Evolutionary conservation across 2,888 invertebrate genomes (phyloP).

Genomic region (Drosophila demipolita): DNA sequence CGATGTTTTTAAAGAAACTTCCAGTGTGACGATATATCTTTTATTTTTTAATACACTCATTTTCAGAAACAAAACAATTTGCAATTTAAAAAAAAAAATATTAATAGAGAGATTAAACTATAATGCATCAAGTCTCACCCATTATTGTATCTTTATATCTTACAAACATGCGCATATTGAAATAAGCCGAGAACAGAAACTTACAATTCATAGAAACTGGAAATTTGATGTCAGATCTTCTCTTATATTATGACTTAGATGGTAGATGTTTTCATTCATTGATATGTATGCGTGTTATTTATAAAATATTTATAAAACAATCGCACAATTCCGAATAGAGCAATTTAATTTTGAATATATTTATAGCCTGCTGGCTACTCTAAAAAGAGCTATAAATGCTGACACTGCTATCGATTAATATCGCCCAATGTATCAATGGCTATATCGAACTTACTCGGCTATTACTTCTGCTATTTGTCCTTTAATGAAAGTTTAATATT

Average conservation of each 20-base stretch:
- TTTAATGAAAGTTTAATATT: conserved; percentile 13
- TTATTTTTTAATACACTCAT: neutral
- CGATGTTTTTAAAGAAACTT: neutral
- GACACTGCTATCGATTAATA: conserved; percentile 1
- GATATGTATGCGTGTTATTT: neutral
- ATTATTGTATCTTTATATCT: neutral
- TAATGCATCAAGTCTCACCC: neutral
- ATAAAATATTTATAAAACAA: neutral
- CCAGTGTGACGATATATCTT: neutral
- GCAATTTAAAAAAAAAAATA: neutral
- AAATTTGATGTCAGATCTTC: neutral
- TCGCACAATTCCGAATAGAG: neutral
- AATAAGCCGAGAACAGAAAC: neutral
- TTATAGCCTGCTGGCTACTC: neutral
- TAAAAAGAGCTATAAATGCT: neutral
- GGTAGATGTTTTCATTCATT: neutral
- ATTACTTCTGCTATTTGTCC: conserved; percentile 30
- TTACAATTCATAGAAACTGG: neutral
- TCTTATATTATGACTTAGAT: neutral
- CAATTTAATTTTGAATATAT: neutral
- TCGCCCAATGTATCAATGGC: neutral
- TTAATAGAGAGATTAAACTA: neutral
- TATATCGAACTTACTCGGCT: conserved; percentile 20
- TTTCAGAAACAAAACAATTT: neutral
- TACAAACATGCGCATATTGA: neutral